A percentile compares a stretch with the other conserved stretches of the same genome.
Evolutionary conservation across 2,113 vertebrate genomes (phyloP).

Genomic region (Callospermophilus lateralis): DNA sequence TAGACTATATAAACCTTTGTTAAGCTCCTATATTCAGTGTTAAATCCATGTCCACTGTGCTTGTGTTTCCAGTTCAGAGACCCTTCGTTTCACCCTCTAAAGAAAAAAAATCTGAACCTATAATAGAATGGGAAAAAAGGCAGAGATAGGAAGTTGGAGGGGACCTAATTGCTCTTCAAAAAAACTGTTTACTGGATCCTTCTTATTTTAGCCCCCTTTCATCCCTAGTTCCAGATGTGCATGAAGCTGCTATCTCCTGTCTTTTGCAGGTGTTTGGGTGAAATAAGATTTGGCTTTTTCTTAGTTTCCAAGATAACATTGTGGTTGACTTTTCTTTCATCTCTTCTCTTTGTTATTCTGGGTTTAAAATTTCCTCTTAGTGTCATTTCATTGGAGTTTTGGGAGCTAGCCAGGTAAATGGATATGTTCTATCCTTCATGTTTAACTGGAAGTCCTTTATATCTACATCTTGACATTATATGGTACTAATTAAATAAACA

Average conservation of each 20-base stretch:
- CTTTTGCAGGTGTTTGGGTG: neutral
- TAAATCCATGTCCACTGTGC: neutral
- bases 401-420: constrained; percentile 63
- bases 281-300: constrained; percentile 54
- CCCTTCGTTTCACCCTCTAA: neutral
- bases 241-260: neutral
- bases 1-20: neutral
- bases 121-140: neutral
- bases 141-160: constrained; percentile 21
- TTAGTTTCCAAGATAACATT: constrained; percentile 42
- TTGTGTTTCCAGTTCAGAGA: neutral
- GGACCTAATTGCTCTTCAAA: constrained; percentile 19
- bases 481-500: constrained; percentile 67
- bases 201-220: constrained; percentile 25
- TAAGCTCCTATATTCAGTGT: constrained; percentile 10
- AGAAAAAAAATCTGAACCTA: constrained; percentile 42
- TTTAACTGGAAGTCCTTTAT: constrained; percentile 69
- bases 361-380: constrained; percentile 36
- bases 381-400: constrained; percentile 63
- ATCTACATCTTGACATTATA: constrained; percentile 41
- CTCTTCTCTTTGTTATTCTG: constrained; percentile 54
- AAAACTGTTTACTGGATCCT: neutral
- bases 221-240: neutral
- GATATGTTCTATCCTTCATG: constrained; percentile 70
- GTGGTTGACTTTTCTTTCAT: constrained; percentile 51